Evolutionary conservation across 2,797 vertebrate genomes (phyloP), one percentile per base, ranked within the genome.

Genomic region (Synanceia verrucosa): DNA sequence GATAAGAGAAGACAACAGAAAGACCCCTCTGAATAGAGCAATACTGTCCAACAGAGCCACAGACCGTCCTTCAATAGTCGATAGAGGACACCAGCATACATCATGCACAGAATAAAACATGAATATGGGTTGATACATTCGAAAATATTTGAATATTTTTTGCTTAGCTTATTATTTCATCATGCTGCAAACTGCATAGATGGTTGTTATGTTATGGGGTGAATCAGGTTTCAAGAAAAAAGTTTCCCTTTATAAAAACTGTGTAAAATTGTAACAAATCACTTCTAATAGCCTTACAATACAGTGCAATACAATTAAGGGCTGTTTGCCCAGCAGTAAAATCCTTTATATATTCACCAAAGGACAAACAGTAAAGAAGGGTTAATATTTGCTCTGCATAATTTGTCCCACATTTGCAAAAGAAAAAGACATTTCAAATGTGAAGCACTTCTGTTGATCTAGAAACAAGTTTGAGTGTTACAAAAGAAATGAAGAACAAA

Each of bases 361-460:
- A 52, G 10, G 23, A 53, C 29, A 61, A 65, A 34, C n/a, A 31
- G 10, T 26, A 19, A 61, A 29, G 16, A 52, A 5, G 10, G 19
- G 47, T 21, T 8, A 29, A 29, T 18, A 0, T 10, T 28, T 11
- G 4, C 60, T 18, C 8, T 10, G 24, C 14, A 26, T 36, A 29
- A 41, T 39, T 51, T 52, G 37, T 58, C 50, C 28, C 18, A 43
- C 48, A 48, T 55, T 58, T 60, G 16, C 37, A 62, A 59, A 63
- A 10, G 33, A 24, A 8, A 3, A 44, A 64, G 21, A 28, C 28
- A 28, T 81, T 65, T 65, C 53, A 56, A 47, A 65, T 6, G 13
- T 59, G 23, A 78, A 48, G 51, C 21, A 31, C 23, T 23, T 68
- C 47, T 60, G 29, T 31, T 76, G 43, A 68, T 19, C 29, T 50